A percentile compares a stretch with the other conserved stretches of the same genome.
These are phyloP conservation scores for Lucifuga dentata DNA, from an alignment of 2,113 vertebrate species.

Conservation along the genomic window DNA sequence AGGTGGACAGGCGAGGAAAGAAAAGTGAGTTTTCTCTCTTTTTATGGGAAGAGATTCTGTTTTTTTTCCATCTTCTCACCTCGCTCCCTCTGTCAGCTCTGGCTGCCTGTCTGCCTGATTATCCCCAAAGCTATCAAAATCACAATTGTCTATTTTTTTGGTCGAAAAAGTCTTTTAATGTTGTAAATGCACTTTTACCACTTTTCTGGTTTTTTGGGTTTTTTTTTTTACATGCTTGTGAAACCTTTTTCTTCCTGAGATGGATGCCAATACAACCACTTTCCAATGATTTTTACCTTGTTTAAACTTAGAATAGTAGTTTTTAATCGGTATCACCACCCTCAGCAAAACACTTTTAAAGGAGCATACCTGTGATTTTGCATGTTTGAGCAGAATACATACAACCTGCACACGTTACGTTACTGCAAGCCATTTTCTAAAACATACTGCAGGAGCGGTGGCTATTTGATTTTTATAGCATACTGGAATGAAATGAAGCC, in stretches of 20 bases:
- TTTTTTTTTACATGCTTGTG: constrained; percentile 36
- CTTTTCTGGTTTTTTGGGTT: too few species aligned
- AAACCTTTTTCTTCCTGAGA: constrained; percentile 24
- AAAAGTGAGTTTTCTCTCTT: constrained; percentile 6
- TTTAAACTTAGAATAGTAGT: constrained; percentile 20
- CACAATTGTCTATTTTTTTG: constrained; percentile 34
- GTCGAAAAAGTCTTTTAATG: not conserved
- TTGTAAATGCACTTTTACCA: constrained; percentile 52
- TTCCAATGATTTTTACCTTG: constrained; percentile 14
- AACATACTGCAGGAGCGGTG: too few species aligned
- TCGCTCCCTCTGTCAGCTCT: constrained; percentile 43
- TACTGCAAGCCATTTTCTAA: too few species aligned
- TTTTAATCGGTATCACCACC: constrained; percentile 7
- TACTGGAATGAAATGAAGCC: too few species aligned
- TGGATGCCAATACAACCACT: constrained; percentile 49
- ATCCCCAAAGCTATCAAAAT: constrained; percentile 31
- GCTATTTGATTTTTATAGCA: too few species aligned
- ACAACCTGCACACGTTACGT: too few species aligned
- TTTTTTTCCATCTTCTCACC: not conserved
- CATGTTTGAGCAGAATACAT: too few species aligned
- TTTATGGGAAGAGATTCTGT: not conserved
- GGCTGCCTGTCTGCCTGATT: constrained; percentile 71
- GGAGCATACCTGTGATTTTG: too few species aligned
- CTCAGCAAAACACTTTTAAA: too few species aligned
- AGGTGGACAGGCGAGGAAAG: not conserved